A percentile compares a stretch with the other conserved stretches of the same genome.
These are phyloP conservation scores for Aplocera efformata DNA, from an alignment of 2,888 invertebrate species.

Conservation along the genomic window DNA sequence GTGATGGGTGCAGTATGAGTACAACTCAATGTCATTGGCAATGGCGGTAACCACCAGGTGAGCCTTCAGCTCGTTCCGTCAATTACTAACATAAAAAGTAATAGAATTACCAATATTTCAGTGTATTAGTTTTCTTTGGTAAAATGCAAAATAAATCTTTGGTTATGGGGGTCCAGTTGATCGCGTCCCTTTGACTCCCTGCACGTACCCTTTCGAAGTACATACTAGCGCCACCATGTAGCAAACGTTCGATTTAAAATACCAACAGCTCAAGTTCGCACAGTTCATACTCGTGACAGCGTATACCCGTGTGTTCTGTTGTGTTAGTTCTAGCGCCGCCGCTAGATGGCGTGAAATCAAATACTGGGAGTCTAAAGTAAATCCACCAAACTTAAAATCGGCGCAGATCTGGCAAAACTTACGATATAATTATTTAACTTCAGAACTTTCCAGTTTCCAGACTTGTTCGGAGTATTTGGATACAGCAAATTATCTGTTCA, in stretches of 20 bases:
- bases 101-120: too few relatives aligned
- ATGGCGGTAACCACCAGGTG: too few relatives aligned
- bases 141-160: too few relatives aligned
- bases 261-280: not conserved
- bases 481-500: conserved; percentile 4
- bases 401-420: not conserved
- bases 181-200: too few relatives aligned
- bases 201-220: not conserved
- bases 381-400: not conserved
- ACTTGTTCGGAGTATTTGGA: conserved; percentile 18
- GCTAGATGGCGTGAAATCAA: conserved; percentile 11
- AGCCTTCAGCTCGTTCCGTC: too few relatives aligned
- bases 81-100: too few relatives aligned
- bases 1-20: too few relatives aligned
- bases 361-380: not conserved
- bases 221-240: conserved; percentile 2
- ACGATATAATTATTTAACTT: conserved; percentile 2
- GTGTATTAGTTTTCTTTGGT: too few relatives aligned
- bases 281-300: too few relatives aligned
- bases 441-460: conserved; percentile 13
- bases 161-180: too few relatives aligned
- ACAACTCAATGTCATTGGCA: too few relatives aligned
- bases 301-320: not conserved
- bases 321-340: not conserved
- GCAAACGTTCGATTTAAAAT: conserved; percentile 7